A percentile compares a stretch with the other conserved stretches of the same genome.
Conservation (phyloP, 2,888 invertebrate species). For the Perdita meconis region DNA sequence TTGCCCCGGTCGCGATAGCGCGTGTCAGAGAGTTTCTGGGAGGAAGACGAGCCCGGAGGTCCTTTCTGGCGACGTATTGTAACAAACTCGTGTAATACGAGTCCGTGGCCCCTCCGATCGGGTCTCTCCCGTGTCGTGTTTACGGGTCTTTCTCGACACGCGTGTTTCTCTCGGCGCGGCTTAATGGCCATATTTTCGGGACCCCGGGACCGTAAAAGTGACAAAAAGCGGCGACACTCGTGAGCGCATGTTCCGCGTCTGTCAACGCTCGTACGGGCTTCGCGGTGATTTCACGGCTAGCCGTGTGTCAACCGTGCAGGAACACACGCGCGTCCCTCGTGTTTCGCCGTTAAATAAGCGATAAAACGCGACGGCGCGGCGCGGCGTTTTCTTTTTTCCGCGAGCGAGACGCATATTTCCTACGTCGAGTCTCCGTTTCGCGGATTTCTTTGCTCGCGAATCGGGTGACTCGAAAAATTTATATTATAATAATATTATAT, state of each 20-base stretch:
- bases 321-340: conserved; percentile 24
- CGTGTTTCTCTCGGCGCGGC: conserved; percentile 66
- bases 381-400: conserved; percentile 40
- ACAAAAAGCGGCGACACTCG: conserved; percentile 79
- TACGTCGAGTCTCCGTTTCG: neutral
- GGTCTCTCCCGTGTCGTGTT: conserved; percentile 67
- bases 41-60: conserved; percentile 12
- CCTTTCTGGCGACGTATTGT: conserved; percentile 18
- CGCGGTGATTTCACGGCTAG: conserved; percentile 54
- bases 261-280: conserved; percentile 72
- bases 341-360: conserved; percentile 47
- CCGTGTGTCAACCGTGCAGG: conserved; percentile 20
- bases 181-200: conserved; percentile 79
- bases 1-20: conserved; percentile 3
- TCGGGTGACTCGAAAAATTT: no score
- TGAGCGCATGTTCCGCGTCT: conserved; percentile 79
- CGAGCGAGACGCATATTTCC: conserved; percentile 13
- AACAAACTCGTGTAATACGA: conserved; percentile 70
- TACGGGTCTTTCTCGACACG: conserved; percentile 60
- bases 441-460: neutral
- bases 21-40: conserved; percentile 15
- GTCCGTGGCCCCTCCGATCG: conserved; percentile 55
- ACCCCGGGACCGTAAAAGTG: conserved; percentile 75
- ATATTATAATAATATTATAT: no score
- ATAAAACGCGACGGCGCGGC: conserved; percentile 60